Percentiles rank a stretch among this genome's conserved stretches.
Conservation (phyloP, 2,888 invertebrate genomes). For the Eumacrocentrus americanus region DNA sequence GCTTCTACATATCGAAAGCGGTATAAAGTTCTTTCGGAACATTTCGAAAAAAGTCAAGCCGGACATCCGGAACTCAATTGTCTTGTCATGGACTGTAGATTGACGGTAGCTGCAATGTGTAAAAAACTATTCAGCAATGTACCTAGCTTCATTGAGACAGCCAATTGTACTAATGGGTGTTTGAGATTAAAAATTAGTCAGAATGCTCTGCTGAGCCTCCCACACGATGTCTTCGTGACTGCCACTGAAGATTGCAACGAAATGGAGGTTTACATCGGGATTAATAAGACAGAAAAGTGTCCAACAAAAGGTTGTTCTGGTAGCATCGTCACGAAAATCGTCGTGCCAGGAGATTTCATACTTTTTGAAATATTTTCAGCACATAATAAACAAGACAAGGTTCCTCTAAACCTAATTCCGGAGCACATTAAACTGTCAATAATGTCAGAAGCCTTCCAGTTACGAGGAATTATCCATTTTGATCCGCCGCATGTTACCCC, state of each 20-base stretch:
- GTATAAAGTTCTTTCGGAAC: not conserved
- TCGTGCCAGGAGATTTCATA: not conserved
- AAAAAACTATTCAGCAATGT: not conserved
- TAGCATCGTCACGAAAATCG: too few relatives aligned
- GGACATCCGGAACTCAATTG: not conserved
- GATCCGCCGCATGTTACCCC: too few relatives aligned
- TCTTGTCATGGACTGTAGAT: not conserved
- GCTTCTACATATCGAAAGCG: not conserved
- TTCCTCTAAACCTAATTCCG: not conserved
- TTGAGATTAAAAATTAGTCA: not conserved
- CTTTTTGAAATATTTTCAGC: not conserved
- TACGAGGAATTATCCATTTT: not conserved
- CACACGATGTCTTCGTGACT: not conserved
- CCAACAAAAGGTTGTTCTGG: too few relatives aligned
- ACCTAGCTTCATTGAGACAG: not conserved
- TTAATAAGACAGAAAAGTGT: too few relatives aligned
- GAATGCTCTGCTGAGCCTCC: not conserved
- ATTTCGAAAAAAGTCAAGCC: not conserved
- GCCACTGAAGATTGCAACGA: too few relatives aligned
- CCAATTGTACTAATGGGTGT: not conserved
- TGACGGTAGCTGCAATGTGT: not conserved
- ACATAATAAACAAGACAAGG: not conserved
- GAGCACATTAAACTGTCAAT: not conserved
- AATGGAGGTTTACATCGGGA: too few relatives aligned
- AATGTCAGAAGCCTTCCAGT: not conserved